These are phyloP conservation scores for Trichopria drosophilae DNA, from an alignment of 2,888 invertebrate species.

Conservation along the genomic window DNA sequence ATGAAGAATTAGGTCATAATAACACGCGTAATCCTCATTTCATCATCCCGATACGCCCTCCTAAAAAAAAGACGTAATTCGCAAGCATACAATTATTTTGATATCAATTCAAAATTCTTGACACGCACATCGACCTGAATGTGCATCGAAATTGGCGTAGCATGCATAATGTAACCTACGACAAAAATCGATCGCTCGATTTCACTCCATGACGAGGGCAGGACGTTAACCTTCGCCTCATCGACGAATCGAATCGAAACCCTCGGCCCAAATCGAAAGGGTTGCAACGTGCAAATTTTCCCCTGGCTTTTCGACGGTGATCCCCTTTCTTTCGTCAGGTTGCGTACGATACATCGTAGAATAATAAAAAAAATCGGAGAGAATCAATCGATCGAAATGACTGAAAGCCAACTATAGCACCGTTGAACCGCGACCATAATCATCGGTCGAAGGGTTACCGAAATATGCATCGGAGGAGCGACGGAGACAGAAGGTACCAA, in stretches of 20 bases:
- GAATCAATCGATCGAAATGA: conserved; percentile 29
- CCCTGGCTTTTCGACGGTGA: conserved; percentile 11
- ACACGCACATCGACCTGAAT: too few species aligned
- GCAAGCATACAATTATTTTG: too few species aligned
- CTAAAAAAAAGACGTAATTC: too few species aligned
- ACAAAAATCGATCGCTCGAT: conserved; percentile 34
- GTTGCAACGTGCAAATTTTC: conserved; percentile 17
- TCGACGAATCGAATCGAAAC: conserved; percentile 21
- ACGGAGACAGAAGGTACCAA: too few species aligned
- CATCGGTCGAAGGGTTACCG: conserved; percentile 26
- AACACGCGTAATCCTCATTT: too few species aligned
- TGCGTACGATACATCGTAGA: not conserved
- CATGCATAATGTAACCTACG: conserved; percentile 29
- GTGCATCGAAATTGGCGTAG: conserved; percentile 33
- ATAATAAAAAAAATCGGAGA: not conserved
- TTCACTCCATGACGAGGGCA: too few species aligned
- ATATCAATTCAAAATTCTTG: too few species aligned
- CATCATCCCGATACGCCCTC: too few species aligned
- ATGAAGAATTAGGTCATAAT: too few species aligned
- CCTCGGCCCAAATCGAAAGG: conserved; percentile 3
- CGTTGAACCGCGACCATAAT: conserved; percentile 30
- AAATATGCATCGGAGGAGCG: too few species aligned
- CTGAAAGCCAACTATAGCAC: conserved; percentile 24
- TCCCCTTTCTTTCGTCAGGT: conserved; percentile 16
- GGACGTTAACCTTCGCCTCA: too few species aligned